These are phyloP conservation scores for Lepus oiostolus DNA, from an alignment of 2,797 vertebrate genomes.

Conservation along the genomic window DNA sequence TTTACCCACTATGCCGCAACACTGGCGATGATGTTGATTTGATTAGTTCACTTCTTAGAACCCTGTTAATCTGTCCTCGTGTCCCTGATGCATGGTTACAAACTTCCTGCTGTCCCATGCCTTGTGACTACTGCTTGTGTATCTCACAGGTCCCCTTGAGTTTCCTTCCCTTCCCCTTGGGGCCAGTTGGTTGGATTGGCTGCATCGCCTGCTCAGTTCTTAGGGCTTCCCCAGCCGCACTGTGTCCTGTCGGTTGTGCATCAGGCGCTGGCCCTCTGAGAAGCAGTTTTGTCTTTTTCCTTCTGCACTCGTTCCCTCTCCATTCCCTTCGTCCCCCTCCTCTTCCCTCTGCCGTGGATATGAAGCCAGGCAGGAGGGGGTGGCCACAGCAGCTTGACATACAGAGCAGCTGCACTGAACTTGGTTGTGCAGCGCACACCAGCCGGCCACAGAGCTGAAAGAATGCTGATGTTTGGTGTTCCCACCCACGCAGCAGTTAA, in stretches of 20 bases:
- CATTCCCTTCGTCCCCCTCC: background rate
- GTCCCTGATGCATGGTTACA: conserved; percentile 49
- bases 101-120: background rate
- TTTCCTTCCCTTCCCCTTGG: background rate
- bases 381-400: background rate
- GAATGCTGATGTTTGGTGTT: background rate
- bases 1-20: no score
- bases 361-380: background rate
- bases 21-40: conserved; percentile 49
- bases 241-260: background rate
- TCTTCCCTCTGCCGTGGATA: background rate
- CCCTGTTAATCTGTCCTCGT: conserved; percentile 42
- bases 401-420: background rate
- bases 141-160: conserved; percentile 7
- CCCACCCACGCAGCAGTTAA: background rate
- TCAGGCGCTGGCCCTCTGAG: background rate
- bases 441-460: background rate
- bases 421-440: background rate
- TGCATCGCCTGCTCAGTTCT: background rate
- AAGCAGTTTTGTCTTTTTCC: background rate
- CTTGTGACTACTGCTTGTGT: conserved; percentile 64
- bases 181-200: background rate
- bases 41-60: conserved; percentile 40
- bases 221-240: background rate
- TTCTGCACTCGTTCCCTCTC: background rate